A percentile compares a stretch with the other conserved stretches of the same genome.
Conservation (phyloP, 2,888 invertebrate species). For the Orthonychiurus folsomi region DNA sequence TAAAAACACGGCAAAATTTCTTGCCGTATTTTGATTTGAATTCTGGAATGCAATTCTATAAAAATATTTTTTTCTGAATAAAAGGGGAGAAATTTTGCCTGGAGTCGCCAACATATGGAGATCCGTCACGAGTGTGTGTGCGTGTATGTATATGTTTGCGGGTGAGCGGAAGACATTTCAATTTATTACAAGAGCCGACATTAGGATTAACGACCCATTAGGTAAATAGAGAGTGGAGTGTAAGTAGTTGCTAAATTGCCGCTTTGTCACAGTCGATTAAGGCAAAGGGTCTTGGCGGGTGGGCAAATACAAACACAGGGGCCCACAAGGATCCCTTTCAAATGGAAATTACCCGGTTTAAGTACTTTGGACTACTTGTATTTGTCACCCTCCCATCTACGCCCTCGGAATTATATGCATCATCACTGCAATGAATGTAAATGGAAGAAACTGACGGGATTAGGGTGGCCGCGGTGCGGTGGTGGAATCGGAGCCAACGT, state of each 20-base stretch:
- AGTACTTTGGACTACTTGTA: background rate
- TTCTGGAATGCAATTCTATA: too few relatives aligned
- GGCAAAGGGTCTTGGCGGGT: background rate
- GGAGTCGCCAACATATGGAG: too few relatives aligned
- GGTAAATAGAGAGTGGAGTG: background rate
- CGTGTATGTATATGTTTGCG: too few relatives aligned
- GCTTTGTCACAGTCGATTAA: background rate
- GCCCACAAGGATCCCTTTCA: background rate
- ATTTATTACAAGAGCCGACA: background rate
- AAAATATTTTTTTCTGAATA: too few relatives aligned
- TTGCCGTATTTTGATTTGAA: too few relatives aligned
- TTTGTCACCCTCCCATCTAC: background rate
- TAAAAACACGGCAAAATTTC: too few relatives aligned
- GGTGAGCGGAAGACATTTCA: slow-evolving; percentile 1
- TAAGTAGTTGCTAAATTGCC: background rate
- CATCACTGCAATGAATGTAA: too few relatives aligned
- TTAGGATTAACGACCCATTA: background rate
- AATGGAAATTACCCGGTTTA: background rate
- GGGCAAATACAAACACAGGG: background rate
- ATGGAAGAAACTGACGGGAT: too few relatives aligned
- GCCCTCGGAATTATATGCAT: background rate
- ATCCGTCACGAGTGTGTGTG: too few relatives aligned
- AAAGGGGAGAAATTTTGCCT: background rate
- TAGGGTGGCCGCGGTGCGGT: too few relatives aligned
- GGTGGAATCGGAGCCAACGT: too few relatives aligned